Evolutionary conservation across 2,113 vertebrate genomes (phyloP).

Genomic region (Cygnus buccinator): DNA sequence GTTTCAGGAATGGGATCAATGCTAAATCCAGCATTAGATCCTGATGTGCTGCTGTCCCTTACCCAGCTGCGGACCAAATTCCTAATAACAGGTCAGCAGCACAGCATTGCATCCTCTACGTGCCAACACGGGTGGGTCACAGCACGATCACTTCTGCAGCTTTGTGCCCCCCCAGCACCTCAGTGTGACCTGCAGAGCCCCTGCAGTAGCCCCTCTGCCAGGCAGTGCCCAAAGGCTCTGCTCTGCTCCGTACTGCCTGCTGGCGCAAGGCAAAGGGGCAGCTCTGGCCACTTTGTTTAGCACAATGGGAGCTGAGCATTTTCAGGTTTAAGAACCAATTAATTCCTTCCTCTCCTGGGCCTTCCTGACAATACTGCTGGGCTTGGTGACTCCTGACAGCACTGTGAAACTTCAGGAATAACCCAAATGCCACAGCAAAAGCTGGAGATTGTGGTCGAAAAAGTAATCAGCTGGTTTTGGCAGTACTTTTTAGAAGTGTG

Average conservation of each 20-base stretch:
- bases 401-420: not conserved
- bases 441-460: not conserved
- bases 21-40: not conserved
- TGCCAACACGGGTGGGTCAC: too few relatives aligned
- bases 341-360: not conserved
- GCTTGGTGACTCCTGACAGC: not conserved
- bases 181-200: too few relatives aligned
- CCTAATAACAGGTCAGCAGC: too few relatives aligned
- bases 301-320: not conserved
- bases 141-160: too few relatives aligned
- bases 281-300: not conserved
- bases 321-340: not conserved
- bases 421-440: not conserved
- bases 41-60: not conserved
- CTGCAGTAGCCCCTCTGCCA: too few relatives aligned
- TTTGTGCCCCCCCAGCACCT: too few relatives aligned
- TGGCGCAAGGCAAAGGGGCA: not conserved
- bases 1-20: not conserved
- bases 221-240: too few relatives aligned
- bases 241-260: not conserved
- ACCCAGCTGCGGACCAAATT: not conserved
- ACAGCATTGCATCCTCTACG: too few relatives aligned
- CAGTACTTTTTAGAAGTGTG: accelerated
- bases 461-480: not conserved
- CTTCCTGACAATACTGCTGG: not conserved